Evolutionary conservation across 2,888 invertebrate genomes (phyloP), one percentile per base, ranked within the genome.

Genomic region (Drosophila tanythrix): DNA sequence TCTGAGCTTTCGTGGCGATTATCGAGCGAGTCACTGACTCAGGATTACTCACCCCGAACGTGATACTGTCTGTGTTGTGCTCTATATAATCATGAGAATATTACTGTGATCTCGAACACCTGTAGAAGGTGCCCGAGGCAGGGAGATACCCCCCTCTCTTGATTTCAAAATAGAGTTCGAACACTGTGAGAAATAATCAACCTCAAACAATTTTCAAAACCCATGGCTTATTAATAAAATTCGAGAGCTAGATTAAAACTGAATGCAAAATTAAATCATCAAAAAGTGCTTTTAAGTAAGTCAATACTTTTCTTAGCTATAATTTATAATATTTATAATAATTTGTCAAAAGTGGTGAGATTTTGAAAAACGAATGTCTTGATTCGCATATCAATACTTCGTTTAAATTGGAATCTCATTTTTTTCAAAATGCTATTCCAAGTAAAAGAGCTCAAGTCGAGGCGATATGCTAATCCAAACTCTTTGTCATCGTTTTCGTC

Each of bases 31-130:
- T 78, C 85, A 60, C 43, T 66, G 66, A 72, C 70, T 77, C 66
- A 56, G 68, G 70, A 70, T 83, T 81, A 90, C 65, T 86, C 86
- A 86, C 86, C 87, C 87, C 88, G 87, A 86, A 86, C 90, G 86
- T 90, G 87, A 51, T 48, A 33, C 46, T 43, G 21, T 40, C 35
- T 60, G 64, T 74, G 61, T 55, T 56, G n/a, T 25, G 61, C 59
- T 71, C 67, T 43, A 65, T 62, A 62, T 62, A 38, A 64, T 68
- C 74, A 77, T 81, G 73, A 65, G 46, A 46, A 65, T 61, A 65
- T 65, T 35, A 56, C 36, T 29, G 13, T 29, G 56, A 51, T 55
- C 55, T 31, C 53, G 55, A 61, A 69, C 88, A 84, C 82, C 84
- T 89, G 73, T 61, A 29, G 62, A 64, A 69, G 53, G 53, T 50